Conservation (phyloP, 30 jellyfish, hydroid and myxozoan species). For the Cassiopea andromeda region DNA sequence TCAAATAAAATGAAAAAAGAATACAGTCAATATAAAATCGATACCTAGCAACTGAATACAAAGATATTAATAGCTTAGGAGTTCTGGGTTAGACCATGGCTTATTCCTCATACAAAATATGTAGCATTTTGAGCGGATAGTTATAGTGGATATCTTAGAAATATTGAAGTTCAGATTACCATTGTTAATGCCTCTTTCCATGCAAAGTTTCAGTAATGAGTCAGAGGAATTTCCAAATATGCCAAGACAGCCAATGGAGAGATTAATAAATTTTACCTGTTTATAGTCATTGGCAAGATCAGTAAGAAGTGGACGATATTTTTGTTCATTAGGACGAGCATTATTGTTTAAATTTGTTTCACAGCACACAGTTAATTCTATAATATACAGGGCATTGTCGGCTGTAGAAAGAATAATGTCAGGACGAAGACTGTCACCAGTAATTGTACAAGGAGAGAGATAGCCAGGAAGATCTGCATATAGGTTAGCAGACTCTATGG, state of each 20-base stretch:
- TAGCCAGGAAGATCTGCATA: conserved; percentile 14
- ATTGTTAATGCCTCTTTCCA: not conserved
- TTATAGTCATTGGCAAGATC: not conserved
- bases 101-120: conserved; percentile 3
- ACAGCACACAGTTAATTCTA: conserved; percentile 7
- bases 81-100: conserved; percentile 19
- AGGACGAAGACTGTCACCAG: conserved; percentile 5
- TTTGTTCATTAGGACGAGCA: not conserved
- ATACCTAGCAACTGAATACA: not conserved
- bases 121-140: not conserved
- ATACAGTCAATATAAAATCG: not conserved
- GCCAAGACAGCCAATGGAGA: conserved; percentile 7
- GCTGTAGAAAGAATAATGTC: not conserved
- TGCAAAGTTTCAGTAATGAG: not conserved
- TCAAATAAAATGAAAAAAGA: not conserved
- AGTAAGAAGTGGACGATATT: not conserved
- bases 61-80: not conserved
- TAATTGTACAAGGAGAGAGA: not conserved
- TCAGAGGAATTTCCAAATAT: not conserved
- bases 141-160: not conserved
- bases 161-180: not conserved
- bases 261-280: not conserved
- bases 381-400: not conserved
- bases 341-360: not conserved
- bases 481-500: not conserved